Evolutionary conservation across 2,797 vertebrate genomes (phyloP), one percentile per base, ranked within the genome.

Genomic region (Pseudochaenichthys georgianus): DNA sequence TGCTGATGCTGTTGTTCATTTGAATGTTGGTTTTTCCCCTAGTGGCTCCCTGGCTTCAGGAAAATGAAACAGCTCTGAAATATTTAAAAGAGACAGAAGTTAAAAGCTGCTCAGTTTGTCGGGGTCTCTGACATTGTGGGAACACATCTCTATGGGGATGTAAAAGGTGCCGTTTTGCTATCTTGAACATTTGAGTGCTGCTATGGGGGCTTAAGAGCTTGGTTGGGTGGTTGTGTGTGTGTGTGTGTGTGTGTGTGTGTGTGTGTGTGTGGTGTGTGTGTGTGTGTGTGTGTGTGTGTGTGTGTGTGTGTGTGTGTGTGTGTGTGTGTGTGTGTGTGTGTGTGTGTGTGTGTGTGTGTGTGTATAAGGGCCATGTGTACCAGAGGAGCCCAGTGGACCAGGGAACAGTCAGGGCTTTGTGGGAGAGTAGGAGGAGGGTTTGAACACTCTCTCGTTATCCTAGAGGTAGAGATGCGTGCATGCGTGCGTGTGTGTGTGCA

Each of bases 1-100:
- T 89, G 85, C 87, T 90, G 89, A 90, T 89, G 89, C 77, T 1
- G 84, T 84, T 92, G 84, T 90, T 90, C 90, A 88, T 89, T 90
- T 89, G 61, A 86, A 87, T 87, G 77, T 78, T 38, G 34, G 1
- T 2, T 83, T 78, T 59, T 47, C 55, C 82, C 79, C 80, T 78
- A 78, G 75, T 78, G 81, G 82, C 83, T 82, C 73, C 57, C 77
- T 85, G 82, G 87, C 82, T 87, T 81, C 51, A 82, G 59, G 84
- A 81, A 82, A 83, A 87, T 67, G 6, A 84, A 88, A 78, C n/a
- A 0, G 64, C 71, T 85, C 64, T 57, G 70, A 84, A 85, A 88
- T 70, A 85, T 83, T 79, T 68, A 86, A 89, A 89, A 87, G 86
- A 91, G 79, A 73, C 53, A 19, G 5, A 55, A 52, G 47, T 10